Evolutionary conservation across 2,888 invertebrate species (phyloP).

Genomic region (Creontiades dilutus): DNA sequence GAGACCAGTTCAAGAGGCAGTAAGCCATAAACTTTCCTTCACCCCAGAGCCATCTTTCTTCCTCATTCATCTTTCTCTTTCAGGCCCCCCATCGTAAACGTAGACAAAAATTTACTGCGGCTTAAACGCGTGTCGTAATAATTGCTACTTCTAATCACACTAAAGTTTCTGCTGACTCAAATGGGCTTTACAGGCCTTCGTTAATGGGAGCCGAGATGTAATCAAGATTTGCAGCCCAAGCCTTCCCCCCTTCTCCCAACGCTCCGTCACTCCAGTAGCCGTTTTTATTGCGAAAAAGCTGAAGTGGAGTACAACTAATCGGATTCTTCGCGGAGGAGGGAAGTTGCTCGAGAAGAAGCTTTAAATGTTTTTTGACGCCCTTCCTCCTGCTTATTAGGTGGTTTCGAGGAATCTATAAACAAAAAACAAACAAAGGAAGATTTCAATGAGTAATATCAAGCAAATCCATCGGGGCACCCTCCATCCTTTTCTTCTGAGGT

Average conservation of each 20-base stretch:
- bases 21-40: background rate
- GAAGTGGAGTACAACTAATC: background rate
- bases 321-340: background rate
- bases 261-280: background rate
- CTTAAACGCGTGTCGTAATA: constrained; percentile 34
- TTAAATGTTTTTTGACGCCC: too few relatives aligned
- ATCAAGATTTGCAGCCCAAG: constrained; percentile 34
- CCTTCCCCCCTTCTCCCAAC: background rate
- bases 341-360: background rate
- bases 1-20: too few relatives aligned
- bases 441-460: too few relatives aligned
- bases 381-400: too few relatives aligned
- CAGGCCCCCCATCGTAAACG: constrained; percentile 12
- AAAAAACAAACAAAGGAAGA: too few relatives aligned
- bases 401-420: background rate
- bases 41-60: background rate
- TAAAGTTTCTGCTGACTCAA: constrained; percentile 47
- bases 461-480: too few relatives aligned
- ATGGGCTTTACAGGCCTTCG: constrained; percentile 29
- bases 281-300: background rate
- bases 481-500: too few relatives aligned
- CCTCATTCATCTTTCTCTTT: background rate
- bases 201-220: constrained; percentile 38
- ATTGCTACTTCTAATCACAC: constrained; percentile 52
- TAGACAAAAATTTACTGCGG: constrained; percentile 21